Evolutionary conservation across 2,113 vertebrate species (phyloP).

Genomic region (Peromyscus maniculatus): DNA sequence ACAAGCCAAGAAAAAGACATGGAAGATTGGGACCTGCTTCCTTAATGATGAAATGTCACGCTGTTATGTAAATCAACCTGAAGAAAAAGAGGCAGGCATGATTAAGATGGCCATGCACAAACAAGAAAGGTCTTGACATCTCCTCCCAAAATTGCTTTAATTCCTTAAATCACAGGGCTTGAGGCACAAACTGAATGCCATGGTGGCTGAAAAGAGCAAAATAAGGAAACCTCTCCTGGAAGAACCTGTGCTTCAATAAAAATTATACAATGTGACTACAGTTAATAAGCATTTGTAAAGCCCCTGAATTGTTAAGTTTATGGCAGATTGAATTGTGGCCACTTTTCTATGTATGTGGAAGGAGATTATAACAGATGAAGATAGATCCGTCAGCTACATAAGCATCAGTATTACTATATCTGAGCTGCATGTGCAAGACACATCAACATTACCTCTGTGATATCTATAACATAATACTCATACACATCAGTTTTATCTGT

Average conservation of each 20-base stretch:
- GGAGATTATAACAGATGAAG: neutral
- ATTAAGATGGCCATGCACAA: conserved; percentile 81
- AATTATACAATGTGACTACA: neutral
- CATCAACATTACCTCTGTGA: neutral
- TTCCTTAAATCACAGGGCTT: conserved; percentile 46
- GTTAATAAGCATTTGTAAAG: neutral
- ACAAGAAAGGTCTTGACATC: conserved; percentile 70
- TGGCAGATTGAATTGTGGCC: conserved; percentile 2
- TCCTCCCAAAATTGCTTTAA: conserved; percentile 54
- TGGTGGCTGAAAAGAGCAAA: neutral
- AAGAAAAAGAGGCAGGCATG: conserved; percentile 75
- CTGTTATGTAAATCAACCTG: conserved; percentile 81
- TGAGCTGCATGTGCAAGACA: neutral
- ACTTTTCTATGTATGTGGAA: neutral
- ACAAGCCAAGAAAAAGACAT: conserved; percentile 83
- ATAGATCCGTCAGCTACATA: neutral
- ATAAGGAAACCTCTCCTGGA: neutral
- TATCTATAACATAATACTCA: neutral
- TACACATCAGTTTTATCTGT: neutral
- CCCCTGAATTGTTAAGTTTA: neutral
- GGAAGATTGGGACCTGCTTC: conserved; percentile 84
- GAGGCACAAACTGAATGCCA: neutral
- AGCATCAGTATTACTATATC: neutral
- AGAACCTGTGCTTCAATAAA: neutral
- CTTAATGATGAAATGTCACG: conserved; percentile 85